Base-by-base conservation (phyloP, 1,140 invertebrate species). In the Eriosoma lanigerum region DNA sequence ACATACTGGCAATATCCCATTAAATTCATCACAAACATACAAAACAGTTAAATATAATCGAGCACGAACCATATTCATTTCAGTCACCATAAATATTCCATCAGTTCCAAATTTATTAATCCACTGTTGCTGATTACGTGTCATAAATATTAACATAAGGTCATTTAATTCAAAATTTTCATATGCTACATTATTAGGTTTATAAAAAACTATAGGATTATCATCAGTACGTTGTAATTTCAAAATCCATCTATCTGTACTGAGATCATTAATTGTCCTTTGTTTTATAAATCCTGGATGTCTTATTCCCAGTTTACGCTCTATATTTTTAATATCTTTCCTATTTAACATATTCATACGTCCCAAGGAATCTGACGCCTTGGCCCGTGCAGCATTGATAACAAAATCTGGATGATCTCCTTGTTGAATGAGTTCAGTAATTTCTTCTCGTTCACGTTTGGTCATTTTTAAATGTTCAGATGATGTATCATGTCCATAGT, bases 381-480 rank as follows among this genome's bases (percentile, higher is more conserved):
- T 78, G 15, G 75, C 75, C 17, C 75, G 56, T 3, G 56, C 75
- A 29, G 75, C 75, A 48, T 78, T 78, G 1, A 78, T 78, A 10
- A 78, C 75, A 78, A 62, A 78, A 29, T 78, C 75, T 60, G 75
- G 75, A 78, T 78, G 75, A 62, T 78, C 56, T 26, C 75, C 75
- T 62, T 5, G 32, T 48, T 62, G 56, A 58, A 78, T 44, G 12
- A 78, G 44, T 44, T 78, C 75, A 48, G 75, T 78, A 26, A 78
- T 78, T 78, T 78, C 75, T 62, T 78, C 56, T 60, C 75, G 75
- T 78, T 78, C 75, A 62, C 75, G 75, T 46, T 78, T 78, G 9
- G 75, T 60, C 75, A 78, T 78, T 5, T 56, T 58, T 56, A 78
- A 29, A 15, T 78, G 75, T 58, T 78, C 75, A n/a, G 56, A 26